These are phyloP conservation scores for Sesia apiformis DNA, from an alignment of 2,888 invertebrate species.

Conservation along the genomic window DNA sequence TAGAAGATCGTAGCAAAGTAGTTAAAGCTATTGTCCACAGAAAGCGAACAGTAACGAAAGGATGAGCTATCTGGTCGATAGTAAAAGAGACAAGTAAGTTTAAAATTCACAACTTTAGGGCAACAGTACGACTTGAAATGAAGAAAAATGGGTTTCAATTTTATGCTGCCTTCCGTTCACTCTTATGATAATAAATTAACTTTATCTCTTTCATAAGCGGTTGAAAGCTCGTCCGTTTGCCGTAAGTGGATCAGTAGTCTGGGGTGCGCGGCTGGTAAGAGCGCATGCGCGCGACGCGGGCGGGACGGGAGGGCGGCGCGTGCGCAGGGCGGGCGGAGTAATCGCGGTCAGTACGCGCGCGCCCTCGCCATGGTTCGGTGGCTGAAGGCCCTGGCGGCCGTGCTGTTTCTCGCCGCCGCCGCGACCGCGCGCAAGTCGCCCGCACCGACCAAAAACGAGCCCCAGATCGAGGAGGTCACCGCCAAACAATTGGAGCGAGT, in stretches of 20 bases:
- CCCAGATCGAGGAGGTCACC: slow-evolving; percentile 94
- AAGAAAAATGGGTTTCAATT: no score
- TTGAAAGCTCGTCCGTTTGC: not conserved
- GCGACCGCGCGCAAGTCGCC: slow-evolving; percentile 62
- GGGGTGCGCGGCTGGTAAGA: not conserved
- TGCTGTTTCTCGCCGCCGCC: slow-evolving; percentile 72
- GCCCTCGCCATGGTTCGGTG: slow-evolving; percentile 71
- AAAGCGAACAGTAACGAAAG: no score
- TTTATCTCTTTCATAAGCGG: not conserved
- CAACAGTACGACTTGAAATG: no score
- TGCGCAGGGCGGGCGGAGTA: slow-evolving; percentile 34
- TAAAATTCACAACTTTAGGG: no score
- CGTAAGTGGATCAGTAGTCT: not conserved
- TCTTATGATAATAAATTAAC: no score
- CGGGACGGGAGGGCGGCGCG: slow-evolving; percentile 21
- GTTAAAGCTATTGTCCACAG: no score
- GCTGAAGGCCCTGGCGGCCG: slow-evolving; percentile 63
- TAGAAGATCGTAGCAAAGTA: no score
- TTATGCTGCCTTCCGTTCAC: no score
- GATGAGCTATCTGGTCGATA: no score
- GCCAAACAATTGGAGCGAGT: slow-evolving; percentile 93
- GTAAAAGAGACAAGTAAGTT: no score
- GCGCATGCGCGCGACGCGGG: slow-evolving; percentile 13
- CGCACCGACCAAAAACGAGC: slow-evolving; percentile 68
- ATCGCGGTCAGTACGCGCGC: slow-evolving; percentile 64